Base-by-base conservation (phyloP, 2,113 vertebrate species). In the Heliornis fulica region DNA sequence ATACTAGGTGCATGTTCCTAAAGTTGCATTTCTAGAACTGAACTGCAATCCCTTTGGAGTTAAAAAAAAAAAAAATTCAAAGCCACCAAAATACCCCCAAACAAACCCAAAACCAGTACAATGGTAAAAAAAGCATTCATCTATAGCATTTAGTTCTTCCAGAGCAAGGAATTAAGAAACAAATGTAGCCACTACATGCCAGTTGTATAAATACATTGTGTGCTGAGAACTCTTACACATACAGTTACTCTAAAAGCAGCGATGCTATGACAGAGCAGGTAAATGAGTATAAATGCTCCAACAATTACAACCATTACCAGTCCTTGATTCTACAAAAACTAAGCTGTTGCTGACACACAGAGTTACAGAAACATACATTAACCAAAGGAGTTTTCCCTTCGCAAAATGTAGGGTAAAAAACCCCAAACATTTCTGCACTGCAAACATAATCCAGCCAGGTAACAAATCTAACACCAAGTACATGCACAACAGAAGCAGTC, bases 11-110 rank as follows among this genome's bases (percentile, higher is more conserved):
- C 8, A 10, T 5, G 31, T 23, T 84, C 59, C 36, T 20, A 53
- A 77, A 9, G 28, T 9, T n/a, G 15, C 16, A 45, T 71, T 90
- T 81, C 69, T 48, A 66, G 38, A 87, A 78, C 19, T 70, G 36
- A 95, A 74, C 1, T 66, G 32, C 11, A 90, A 66, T 59, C 29
- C 10, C 14, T 75, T 14, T 34, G 14, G 14, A 78, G 11, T 75
- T 64, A 38, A 46, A 71, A 76, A 57, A 13, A 46, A 38, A 46
- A 71, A 76, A 57, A 13, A 46, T 46, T 21, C 20, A 63, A 46
- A 36, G 3, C 15, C 21, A 29, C 5, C 3, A 32, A 43, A n/a
- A 59, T 1, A 46, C 0, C 11, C 18, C 10, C 13, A 59, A 66
- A 48, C 4, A n/a, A 69, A 71, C 15, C 3, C 10, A 5, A 68